Percentiles rank a stretch among this genome's conserved stretches.
Evolutionary conservation across 2,888 invertebrate species (phyloP).

Genomic region (Deilephila porcellus): DNA sequence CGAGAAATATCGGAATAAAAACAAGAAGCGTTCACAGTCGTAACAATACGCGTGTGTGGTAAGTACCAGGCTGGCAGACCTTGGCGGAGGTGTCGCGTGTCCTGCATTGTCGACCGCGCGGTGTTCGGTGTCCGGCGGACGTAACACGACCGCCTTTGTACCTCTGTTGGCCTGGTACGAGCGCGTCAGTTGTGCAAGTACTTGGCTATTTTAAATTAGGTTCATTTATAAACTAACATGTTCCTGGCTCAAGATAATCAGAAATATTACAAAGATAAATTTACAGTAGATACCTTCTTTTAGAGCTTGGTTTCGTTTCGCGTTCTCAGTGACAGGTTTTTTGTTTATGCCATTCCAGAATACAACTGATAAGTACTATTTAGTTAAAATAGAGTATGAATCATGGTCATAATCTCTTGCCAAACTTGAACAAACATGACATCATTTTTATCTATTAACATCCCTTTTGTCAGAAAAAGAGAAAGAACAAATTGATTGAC

Average conservation of each 20-base stretch:
- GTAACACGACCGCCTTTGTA: conserved; percentile 25
- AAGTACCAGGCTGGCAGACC: conserved; percentile 33
- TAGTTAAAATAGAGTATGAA: no score
- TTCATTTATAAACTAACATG: neutral
- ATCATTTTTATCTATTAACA: no score
- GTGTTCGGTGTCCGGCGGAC: conserved; percentile 24
- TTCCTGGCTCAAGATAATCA: neutral
- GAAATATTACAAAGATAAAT: no score
- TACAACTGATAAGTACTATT: no score
- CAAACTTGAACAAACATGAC: no score
- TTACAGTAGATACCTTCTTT: no score
- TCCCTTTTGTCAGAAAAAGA: no score
- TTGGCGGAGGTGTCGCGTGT: conserved; percentile 30
- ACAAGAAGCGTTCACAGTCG: neutral
- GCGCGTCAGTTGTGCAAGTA: neutral
- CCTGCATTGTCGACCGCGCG: conserved; percentile 31
- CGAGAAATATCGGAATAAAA: conserved; percentile 1
- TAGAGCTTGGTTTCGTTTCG: no score
- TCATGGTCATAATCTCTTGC: no score
- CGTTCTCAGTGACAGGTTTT: no score
- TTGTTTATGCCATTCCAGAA: no score
- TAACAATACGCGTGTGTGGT: conserved; percentile 21
- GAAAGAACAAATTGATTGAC: no score
- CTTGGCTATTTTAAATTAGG: neutral
- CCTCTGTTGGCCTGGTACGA: neutral